Evolutionary conservation across 1,140 invertebrate genomes (phyloP).

Genomic region (Diorhabda carinulata): DNA sequence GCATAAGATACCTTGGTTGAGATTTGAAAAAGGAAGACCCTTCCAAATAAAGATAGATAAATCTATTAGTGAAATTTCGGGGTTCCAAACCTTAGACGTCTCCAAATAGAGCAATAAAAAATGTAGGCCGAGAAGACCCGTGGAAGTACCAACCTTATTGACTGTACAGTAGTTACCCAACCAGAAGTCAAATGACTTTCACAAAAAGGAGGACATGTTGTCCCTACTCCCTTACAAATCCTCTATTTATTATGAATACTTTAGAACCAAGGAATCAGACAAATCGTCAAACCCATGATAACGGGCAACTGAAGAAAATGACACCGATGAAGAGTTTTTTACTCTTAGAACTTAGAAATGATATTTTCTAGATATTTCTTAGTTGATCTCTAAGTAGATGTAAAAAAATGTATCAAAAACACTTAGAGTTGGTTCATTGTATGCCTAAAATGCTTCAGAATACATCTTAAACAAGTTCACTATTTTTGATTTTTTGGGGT

Average conservation of each 20-base stretch:
- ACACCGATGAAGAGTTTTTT: background rate
- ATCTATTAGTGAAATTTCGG: no score
- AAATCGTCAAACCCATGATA: background rate
- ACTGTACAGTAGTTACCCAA: background rate
- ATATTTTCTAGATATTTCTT: no score
- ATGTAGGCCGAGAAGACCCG: background rate
- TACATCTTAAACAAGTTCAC: background rate
- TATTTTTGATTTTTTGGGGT: background rate
- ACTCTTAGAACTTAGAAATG: no score
- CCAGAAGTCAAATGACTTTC: background rate
- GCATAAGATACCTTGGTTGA: no score
- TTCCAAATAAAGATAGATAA: no score
- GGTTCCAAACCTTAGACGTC: no score
- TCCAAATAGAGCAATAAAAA: no score
- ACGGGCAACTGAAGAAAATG: background rate
- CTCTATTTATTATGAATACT: background rate
- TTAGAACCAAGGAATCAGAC: background rate
- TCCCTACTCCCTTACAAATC: background rate
- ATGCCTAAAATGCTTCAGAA: background rate
- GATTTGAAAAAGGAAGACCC: no score
- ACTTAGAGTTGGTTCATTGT: background rate
- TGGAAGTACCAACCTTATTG: background rate
- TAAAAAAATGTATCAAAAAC: no score
- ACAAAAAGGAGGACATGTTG: background rate
- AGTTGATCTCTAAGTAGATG: no score